Evolutionary conservation across 1,140 invertebrate genomes (phyloP).

Genomic region (Chionoecetes opilio): DNA sequence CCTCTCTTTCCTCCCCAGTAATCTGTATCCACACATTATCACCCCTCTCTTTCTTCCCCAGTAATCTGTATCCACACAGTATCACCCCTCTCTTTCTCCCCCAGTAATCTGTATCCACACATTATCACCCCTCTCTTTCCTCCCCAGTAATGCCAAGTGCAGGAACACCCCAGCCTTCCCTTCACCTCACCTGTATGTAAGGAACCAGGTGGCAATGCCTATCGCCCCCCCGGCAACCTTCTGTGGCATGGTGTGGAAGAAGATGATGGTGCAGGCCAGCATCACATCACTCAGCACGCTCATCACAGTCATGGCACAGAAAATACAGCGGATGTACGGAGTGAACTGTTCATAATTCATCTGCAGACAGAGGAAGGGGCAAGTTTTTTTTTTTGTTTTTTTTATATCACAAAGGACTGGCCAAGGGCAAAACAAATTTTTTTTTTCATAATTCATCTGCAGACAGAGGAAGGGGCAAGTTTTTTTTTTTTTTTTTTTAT

Average conservation of each 20-base stretch:
- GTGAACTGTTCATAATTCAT: conserved; percentile 86
- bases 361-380: conserved; percentile 47
- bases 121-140: neutral
- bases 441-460: no score
- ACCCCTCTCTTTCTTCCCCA: no score
- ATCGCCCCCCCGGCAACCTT: conserved; percentile 95
- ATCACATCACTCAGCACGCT: conserved; percentile 96
- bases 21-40: no score
- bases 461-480: no score
- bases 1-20: no score
- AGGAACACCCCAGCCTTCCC: neutral
- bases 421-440: no score
- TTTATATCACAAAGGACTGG: no score
- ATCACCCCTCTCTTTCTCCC: neutral
- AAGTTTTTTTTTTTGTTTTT: no score
- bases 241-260: conserved; percentile 97
- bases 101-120: neutral
- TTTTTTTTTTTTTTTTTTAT: no score
- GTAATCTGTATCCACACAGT: no score
- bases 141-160: neutral
- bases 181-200: conserved; percentile 94
- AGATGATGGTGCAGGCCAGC: conserved; percentile 95
- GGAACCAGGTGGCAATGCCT: conserved; percentile 95
- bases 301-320: conserved; percentile 91
- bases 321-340: conserved; percentile 91